These are phyloP conservation scores for Tupaia chinensis DNA, from an alignment of 2,113 vertebrate species.

Conservation along the genomic window DNA sequence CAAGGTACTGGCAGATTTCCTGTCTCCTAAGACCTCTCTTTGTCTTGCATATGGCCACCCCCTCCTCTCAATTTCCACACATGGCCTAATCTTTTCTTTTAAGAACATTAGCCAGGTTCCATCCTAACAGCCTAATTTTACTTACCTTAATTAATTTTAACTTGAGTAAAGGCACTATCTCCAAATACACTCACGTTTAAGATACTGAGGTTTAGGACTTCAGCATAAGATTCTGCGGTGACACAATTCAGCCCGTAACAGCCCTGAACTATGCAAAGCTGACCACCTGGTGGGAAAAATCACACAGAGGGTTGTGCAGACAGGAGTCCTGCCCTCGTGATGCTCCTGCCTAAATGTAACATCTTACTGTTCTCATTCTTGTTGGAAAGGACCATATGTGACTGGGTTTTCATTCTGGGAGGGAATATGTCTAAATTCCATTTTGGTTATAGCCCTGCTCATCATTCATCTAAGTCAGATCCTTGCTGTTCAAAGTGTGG, in stretches of 20 bases:
- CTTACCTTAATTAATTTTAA: constrained; percentile 1
- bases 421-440: background rate
- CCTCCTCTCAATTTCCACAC: background rate
- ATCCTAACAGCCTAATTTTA: constrained; percentile 2
- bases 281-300: accelerated
- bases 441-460: background rate
- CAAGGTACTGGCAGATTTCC: background rate
- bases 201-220: background rate
- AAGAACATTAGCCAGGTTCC: background rate
- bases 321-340: accelerated
- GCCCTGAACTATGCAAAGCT: background rate
- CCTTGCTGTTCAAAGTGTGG: background rate
- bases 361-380: background rate
- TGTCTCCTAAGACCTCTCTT: background rate
- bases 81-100: background rate
- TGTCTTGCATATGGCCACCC: background rate
- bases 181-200: background rate
- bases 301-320: accelerated
- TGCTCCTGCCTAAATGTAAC: accelerated
- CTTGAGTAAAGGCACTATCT: background rate
- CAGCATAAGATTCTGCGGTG: background rate
- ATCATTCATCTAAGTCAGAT: background rate
- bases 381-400: background rate
- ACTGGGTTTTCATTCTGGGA: background rate
- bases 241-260: background rate